Base-by-base conservation (phyloP, 2,113 vertebrate genomes). In the Ascaphus truei region DNA sequence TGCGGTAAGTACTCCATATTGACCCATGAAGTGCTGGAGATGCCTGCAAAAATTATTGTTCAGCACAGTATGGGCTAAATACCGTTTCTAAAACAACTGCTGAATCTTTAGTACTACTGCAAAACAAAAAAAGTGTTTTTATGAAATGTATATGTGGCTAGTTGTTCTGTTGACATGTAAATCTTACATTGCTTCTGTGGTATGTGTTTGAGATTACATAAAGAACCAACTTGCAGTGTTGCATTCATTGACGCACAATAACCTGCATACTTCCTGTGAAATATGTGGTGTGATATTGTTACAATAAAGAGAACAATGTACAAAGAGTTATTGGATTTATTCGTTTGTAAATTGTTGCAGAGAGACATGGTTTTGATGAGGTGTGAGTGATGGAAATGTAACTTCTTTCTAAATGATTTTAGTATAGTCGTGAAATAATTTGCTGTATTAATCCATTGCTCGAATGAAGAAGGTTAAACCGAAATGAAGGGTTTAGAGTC, bases 251-350 rank as follows among this genome's bases (percentile, higher is more conserved):
- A 57, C 75, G 63, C 66, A 69, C 73, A 64, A 23, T 80, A 64
- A 73, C 72, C 80, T 85, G 20, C 72, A 68, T 16, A 77, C 59
- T 64, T 67, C 72, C 79, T 73, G 82, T 71, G 81, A 81, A 75
- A 73, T 74, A 75, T 79, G 76, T 67, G 59, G 76, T 67, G 72
- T 62, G 56, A 72, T 71, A n/a, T n/a, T n/a, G 68, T 33, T 65
- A 33, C 82, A 89, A 87, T 88, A 87, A 89, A 87, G 58, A 62
- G 43, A 76, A 39, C 48, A 63, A 73, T 77, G 75, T 78, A 75
- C 75, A 69, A 61, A 22, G 1, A 23, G 1, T 0, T 7, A 33
- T 56, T 43, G n/a, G 33, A 9, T 26, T 60, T 3, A 22, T 72
- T 66, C n/a, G n/a, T n/a, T n/a, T n/a, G n/a, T n/a, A n/a, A n/a